phyloP scores from a whole-genome alignment of 2,888 invertebrate genomes.

The Notodonta ziczac region DNA sequence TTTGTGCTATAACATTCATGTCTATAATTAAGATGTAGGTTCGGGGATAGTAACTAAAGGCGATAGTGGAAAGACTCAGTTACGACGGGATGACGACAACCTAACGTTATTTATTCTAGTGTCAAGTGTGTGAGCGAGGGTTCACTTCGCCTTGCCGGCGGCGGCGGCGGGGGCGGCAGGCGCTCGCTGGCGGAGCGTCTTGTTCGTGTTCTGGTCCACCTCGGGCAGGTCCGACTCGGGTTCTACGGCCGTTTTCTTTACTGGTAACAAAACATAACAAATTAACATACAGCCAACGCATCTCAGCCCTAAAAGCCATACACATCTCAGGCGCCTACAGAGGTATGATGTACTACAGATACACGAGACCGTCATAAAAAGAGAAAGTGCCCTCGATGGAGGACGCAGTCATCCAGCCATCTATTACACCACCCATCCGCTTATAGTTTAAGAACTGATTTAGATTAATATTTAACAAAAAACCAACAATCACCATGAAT shows the following conservation, averaged over 20 bases:
- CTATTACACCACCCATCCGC: no score
- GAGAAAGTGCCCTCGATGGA: no score
- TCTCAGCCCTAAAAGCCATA: no score
- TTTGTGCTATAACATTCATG: conserved; percentile 48
- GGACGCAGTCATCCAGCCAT: no score
- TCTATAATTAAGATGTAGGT: conserved; percentile 34
- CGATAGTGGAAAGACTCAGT: conserved; percentile 62
- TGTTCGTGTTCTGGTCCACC: conserved; percentile 95
- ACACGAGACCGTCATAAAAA: no score
- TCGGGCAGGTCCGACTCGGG: conserved; percentile 96
- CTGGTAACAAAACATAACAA: conserved; percentile 68
- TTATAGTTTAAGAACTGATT: no score
- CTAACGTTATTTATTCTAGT: conserved; percentile 43
- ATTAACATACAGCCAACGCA: no score
- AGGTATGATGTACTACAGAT: no score
- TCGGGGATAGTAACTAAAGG: conserved; percentile 38
- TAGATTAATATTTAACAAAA: no score
- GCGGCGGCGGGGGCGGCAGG: conserved; percentile 57
- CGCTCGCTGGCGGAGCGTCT: conserved; percentile 87
- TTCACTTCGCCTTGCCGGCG: conserved; percentile 85
- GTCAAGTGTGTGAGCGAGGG: conserved; percentile 26
- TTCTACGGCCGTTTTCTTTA: conserved; percentile 83
- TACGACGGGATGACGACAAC: conserved; percentile 61
- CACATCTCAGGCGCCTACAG: no score
- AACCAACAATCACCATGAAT: no score